These are phyloP conservation scores for Coracias cyanogaster DNA, from an alignment of 2,797 vertebrate genomes.

Conservation along the genomic window DNA sequence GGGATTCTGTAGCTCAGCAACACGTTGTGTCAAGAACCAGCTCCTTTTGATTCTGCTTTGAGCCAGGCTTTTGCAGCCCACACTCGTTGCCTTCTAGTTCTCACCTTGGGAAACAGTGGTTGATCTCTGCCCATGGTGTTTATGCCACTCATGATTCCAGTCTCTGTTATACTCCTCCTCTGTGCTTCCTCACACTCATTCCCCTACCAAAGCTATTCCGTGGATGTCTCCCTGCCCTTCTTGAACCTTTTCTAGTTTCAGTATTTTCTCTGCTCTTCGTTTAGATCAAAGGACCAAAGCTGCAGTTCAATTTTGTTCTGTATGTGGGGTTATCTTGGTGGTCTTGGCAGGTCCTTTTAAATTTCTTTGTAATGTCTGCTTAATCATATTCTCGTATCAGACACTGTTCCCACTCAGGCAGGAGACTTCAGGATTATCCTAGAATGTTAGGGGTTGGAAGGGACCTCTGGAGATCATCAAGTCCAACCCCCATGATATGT, in stretches of 20 bases:
- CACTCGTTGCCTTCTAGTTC: neutral
- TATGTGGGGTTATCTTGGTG: neutral
- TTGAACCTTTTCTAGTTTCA: neutral
- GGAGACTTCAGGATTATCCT: neutral
- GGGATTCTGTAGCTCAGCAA: neutral
- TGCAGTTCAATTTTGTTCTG: neutral
- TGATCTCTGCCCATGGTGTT: rapidly evolving
- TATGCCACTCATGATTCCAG: rapidly evolving
- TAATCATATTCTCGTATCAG: neutral
- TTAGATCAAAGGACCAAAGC: neutral
- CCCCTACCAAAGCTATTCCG: neutral
- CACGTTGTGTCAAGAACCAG: neutral
- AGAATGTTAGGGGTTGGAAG: too few relatives aligned
- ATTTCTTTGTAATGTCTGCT: neutral
- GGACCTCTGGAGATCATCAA: too few relatives aligned
- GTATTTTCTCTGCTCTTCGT: neutral
- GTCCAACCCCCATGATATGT: too few relatives aligned
- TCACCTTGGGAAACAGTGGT: neutral
- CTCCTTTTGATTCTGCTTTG: neutral
- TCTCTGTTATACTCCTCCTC: neutral
- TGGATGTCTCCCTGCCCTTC: neutral
- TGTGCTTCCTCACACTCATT: rapidly evolving
- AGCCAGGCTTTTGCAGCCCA: neutral
- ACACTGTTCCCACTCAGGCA: neutral
- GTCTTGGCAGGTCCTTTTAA: neutral